phyloP scores from a whole-genome alignment of 2,888 invertebrate species.

The Tanytarsus gracilentus region DNA sequence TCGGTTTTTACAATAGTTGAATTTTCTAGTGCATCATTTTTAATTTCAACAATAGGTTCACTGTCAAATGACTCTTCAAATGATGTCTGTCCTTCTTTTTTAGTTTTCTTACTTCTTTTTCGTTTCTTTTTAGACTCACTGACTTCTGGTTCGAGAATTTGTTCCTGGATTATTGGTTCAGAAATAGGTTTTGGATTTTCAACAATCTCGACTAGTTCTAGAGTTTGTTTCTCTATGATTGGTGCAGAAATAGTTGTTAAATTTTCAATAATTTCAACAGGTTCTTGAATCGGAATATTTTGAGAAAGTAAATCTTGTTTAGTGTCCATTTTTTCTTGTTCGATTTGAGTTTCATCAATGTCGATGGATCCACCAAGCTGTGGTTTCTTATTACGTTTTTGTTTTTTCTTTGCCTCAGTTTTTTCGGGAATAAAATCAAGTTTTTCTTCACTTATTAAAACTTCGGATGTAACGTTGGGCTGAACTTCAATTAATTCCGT shows the following conservation, averaged over 20 bases:
- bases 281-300: neutral
- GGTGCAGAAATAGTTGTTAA: neutral
- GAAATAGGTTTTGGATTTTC: neutral
- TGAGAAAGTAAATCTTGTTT: neutral
- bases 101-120: neutral
- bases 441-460: no score
- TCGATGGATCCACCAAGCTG: no score
- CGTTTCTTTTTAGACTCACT: conserved; percentile 4
- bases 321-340: neutral
- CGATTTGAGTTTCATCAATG: neutral
- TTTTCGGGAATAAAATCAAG: no score
- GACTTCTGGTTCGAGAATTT: neutral
- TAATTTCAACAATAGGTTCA: neutral
- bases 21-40: neutral
- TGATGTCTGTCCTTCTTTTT: neutral
- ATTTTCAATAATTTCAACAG: neutral
- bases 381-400: no score
- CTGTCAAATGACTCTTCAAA: neutral
- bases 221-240: neutral
- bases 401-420: no score
- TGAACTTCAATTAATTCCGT: no score
- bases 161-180: neutral
- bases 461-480: no score
- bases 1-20: neutral
- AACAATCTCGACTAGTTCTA: neutral